Percentiles rank a stretch among this genome's conserved stretches.
Conservation (phyloP, 1,140 invertebrate genomes). For the Oryzaephilus surinamensis region DNA sequence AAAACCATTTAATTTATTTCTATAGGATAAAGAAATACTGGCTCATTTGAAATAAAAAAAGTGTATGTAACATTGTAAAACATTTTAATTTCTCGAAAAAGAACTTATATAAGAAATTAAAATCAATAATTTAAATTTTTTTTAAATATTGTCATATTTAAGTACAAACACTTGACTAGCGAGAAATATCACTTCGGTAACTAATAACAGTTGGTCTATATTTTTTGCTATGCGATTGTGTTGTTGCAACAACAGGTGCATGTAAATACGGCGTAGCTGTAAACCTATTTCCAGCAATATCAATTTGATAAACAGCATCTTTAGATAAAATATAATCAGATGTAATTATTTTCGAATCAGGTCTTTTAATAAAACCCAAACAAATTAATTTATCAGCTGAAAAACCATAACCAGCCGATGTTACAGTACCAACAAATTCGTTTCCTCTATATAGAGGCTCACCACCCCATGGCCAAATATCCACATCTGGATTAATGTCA, state of each 20-base stretch:
- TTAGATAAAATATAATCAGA: conserved; percentile 51
- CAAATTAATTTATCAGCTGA: conserved; percentile 51
- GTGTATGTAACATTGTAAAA: no score
- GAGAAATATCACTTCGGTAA: conserved; percentile 16
- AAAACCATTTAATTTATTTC: no score
- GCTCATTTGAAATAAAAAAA: no score
- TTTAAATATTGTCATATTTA: no score
- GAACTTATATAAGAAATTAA: no score
- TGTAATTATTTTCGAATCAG: conserved; percentile 40
- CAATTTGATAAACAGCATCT: conserved; percentile 52
- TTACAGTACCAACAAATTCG: conserved; percentile 62
- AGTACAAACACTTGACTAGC: no score
- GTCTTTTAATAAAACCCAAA: conserved; percentile 51
- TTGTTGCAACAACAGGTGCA: conserved; percentile 38
- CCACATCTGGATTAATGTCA: conserved; percentile 57
- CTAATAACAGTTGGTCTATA: conserved; percentile 30
- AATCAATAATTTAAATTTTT: no score
- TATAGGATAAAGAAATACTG: no score
- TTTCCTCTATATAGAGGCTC: conserved; percentile 66
- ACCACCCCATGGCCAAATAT: conserved; percentile 73
- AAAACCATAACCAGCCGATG: conserved; percentile 65
- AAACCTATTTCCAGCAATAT: conserved; percentile 52
- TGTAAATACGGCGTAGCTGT: conserved; percentile 50
- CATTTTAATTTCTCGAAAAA: no score
- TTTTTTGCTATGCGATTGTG: conserved; percentile 15